Evolutionary conservation across 2,888 invertebrate genomes (phyloP).

Genomic region (Rotaria macrura): DNA sequence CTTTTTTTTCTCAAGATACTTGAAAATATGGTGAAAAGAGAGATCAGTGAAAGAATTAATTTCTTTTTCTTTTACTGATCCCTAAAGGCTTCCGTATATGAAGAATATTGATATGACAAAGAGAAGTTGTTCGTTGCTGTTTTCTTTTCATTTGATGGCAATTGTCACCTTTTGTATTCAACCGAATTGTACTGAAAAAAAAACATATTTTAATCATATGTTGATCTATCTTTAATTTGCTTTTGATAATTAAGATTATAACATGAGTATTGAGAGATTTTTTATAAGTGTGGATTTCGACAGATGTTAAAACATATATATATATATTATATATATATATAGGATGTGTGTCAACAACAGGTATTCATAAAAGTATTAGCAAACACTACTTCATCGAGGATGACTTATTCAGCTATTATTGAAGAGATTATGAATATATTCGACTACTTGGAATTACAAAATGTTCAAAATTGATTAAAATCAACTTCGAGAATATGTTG

Average conservation of each 20-base stretch:
- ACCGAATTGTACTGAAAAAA: not conserved
- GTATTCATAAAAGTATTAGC: not conserved
- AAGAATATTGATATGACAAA: not conserved
- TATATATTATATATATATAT: not conserved
- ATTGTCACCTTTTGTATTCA: not conserved
- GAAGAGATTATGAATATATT: not conserved
- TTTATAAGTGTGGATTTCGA: not conserved
- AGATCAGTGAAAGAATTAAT: constrained; percentile 3
- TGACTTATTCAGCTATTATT: not conserved
- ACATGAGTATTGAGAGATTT: not conserved
- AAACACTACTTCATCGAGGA: not conserved
- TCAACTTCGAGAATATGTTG: too few species aligned
- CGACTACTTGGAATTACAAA: not conserved
- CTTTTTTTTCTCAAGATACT: not conserved
- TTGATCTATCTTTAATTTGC: too few species aligned
- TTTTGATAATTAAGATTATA: not conserved
- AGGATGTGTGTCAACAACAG: not conserved
- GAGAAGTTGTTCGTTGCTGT: not conserved
- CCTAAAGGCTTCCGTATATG: not conserved
- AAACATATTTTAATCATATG: too few species aligned
- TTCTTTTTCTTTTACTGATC: not conserved
- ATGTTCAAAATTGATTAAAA: too few species aligned
- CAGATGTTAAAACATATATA: not conserved
- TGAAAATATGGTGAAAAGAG: not conserved
- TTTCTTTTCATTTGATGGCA: not conserved